phyloP scores from a whole-genome alignment of 2,113 vertebrate species.

The Poeciliopsis retropinna region DNA sequence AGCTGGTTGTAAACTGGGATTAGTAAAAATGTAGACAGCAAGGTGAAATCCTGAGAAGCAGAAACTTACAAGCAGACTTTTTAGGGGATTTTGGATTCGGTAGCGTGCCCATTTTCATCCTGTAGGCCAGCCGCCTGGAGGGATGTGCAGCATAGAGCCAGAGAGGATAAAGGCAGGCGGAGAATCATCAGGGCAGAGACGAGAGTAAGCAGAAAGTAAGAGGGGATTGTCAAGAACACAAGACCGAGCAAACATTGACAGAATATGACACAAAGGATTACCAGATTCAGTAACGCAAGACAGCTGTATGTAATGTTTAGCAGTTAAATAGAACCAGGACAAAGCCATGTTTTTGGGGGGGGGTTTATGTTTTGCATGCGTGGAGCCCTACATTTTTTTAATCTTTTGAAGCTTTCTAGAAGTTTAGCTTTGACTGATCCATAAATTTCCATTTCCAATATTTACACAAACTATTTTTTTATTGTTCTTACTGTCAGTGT shows the following conservation, averaged over 20 bases:
- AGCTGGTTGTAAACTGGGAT: slow-evolving; percentile 12
- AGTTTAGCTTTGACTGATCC: background rate
- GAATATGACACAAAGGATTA: background rate
- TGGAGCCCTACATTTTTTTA: background rate
- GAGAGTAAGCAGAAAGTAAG: slow-evolving; percentile 14
- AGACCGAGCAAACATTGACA: slow-evolving; percentile 4
- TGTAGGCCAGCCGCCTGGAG: slow-evolving; percentile 88
- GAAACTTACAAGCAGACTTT: slow-evolving; percentile 88
- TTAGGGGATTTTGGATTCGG: slow-evolving; percentile 85
- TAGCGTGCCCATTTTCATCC: slow-evolving; percentile 86
- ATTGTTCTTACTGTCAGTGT: no score
- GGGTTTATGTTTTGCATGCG: background rate
- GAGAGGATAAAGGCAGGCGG: slow-evolving; percentile 28
- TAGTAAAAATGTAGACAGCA: slow-evolving; percentile 14
- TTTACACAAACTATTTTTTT: no score
- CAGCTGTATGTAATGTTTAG: background rate
- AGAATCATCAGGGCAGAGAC: slow-evolving; percentile 26
- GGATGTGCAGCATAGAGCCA: slow-evolving; percentile 39
- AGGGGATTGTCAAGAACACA: slow-evolving; percentile 14
- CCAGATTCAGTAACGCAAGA: background rate
- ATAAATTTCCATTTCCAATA: no score
- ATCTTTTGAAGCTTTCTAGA: background rate
- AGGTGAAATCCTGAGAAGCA: slow-evolving; percentile 29
- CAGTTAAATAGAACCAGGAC: background rate
- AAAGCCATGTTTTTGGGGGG: background rate